These are phyloP conservation scores for Dermolepida albohirtum DNA, from an alignment of 2,888 invertebrate genomes.

Conservation along the genomic window DNA sequence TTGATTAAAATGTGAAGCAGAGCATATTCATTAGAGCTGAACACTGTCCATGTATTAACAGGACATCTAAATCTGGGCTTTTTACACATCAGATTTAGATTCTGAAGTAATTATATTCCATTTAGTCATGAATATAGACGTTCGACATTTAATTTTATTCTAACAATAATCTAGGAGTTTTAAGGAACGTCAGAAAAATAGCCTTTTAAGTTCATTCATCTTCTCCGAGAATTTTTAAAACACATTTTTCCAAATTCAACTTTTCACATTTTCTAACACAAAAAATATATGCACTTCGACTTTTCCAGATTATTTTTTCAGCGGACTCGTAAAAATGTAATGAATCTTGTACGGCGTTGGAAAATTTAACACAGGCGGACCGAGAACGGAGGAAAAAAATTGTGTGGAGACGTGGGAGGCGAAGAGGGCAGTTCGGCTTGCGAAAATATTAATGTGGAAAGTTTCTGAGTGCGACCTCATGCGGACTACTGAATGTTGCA, in stretches of 20 bases:
- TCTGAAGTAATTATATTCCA: too few species aligned
- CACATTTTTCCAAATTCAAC: not conserved
- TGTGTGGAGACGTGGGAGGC: not conserved
- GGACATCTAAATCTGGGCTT: too few species aligned
- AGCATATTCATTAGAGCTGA: too few species aligned
- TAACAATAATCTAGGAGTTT: too few species aligned
- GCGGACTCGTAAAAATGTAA: constrained; percentile 26
- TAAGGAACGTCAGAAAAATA: too few species aligned
- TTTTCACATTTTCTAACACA: constrained; percentile 17
- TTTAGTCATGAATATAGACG: too few species aligned
- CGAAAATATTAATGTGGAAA: constrained; percentile 38
- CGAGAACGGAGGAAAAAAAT: not conserved
- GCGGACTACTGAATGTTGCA: constrained; percentile 39
- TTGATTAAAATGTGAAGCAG: too few species aligned
- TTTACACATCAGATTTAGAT: too few species aligned
- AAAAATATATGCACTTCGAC: constrained; percentile 23
- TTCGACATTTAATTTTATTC: too few species aligned
- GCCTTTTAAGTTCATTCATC: too few species aligned
- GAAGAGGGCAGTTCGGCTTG: constrained; percentile 7
- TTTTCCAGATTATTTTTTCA: constrained; percentile 35
- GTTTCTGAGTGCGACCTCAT: constrained; percentile 29
- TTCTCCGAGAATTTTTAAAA: too few species aligned
- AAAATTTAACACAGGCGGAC: not conserved
- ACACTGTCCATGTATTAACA: too few species aligned
- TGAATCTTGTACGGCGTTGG: constrained; percentile 24